Evolutionary conservation across 2,888 invertebrate genomes (phyloP).

Genomic region (Drosophila antonietae): DNA sequence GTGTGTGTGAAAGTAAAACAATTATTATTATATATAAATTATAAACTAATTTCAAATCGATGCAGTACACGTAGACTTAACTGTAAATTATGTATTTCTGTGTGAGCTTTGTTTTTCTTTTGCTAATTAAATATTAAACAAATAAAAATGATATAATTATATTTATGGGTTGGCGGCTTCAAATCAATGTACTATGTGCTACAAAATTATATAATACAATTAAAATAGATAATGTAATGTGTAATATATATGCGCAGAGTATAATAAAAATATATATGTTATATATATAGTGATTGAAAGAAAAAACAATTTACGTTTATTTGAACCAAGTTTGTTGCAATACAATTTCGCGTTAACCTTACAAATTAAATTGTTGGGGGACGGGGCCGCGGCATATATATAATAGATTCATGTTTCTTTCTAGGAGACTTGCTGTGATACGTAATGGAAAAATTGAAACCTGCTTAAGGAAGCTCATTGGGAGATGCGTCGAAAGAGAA

Average conservation of each 20-base stretch:
- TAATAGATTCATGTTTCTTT: conserved; percentile 34
- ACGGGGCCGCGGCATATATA: conserved; percentile 20
- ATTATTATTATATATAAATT: conserved; percentile 61
- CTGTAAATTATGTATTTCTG: conserved; percentile 71
- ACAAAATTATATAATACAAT: conserved; percentile 62
- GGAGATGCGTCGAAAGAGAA: conserved; percentile 11
- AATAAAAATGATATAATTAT: conserved; percentile 43
- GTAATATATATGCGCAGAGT: conserved; percentile 64
- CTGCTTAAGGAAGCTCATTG: conserved; percentile 60
- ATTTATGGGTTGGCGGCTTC: conserved; percentile 57
- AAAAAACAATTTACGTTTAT: conserved; percentile 39
- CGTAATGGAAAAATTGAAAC: conserved; percentile 55
- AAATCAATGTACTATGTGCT: conserved; percentile 55
- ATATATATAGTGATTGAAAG: conserved; percentile 31
- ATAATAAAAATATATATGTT: conserved; percentile 39
- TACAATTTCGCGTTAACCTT: conserved; percentile 47
- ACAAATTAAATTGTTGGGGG: conserved; percentile 27
- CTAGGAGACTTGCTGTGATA: conserved; percentile 24
- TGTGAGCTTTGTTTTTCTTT: conserved; percentile 47
- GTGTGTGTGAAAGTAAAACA: conserved; percentile 54
- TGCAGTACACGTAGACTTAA: conserved; percentile 58
- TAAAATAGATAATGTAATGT: conserved; percentile 58
- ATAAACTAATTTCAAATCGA: conserved; percentile 68
- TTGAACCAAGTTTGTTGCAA: conserved; percentile 55
- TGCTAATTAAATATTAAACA: conserved; percentile 52